Evolutionary conservation across 2,797 vertebrate genomes (phyloP).

Genomic region (Lepus townsendii): DNA sequence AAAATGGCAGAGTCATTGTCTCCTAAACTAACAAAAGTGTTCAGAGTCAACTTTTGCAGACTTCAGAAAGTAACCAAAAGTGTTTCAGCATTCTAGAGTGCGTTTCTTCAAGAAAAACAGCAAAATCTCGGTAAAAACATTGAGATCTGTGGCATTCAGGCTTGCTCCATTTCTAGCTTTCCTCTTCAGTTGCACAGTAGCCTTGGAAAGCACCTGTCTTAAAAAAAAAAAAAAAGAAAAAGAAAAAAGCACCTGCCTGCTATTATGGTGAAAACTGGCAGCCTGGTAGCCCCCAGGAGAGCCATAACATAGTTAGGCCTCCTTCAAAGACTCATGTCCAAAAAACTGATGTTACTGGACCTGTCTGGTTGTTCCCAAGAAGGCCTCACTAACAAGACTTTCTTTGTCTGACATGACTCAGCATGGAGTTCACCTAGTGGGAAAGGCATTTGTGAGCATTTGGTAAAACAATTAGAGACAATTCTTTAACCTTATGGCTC

Average conservation of each 20-base stretch:
- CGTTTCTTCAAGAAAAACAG: conserved; percentile 18
- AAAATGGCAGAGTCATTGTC: not conserved
- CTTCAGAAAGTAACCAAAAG: not conserved
- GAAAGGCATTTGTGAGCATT: conserved; percentile 3
- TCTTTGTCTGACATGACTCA: not conserved
- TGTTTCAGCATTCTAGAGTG: not conserved
- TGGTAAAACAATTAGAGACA: not conserved
- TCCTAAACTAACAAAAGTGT: not conserved
- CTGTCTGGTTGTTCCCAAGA: not conserved
- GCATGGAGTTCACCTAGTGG: not conserved
- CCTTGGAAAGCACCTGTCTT: not conserved
- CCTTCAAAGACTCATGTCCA: not conserved
- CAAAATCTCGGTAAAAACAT: not conserved
- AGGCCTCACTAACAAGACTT: not conserved
- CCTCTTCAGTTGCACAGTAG: not conserved
- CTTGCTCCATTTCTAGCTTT: not conserved
- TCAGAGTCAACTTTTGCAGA: not conserved
- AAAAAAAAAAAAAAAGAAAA: not conserved
- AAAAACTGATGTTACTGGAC: not conserved
- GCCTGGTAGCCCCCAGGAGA: not conserved
- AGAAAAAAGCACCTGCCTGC: no score
- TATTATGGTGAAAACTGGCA: not conserved
- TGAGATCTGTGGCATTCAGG: conserved; percentile 16
- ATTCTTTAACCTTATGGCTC: not conserved
- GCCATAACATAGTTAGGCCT: not conserved